These are phyloP conservation scores for Marmota flaviventris DNA, from an alignment of 2,113 vertebrate genomes.

Conservation along the genomic window DNA sequence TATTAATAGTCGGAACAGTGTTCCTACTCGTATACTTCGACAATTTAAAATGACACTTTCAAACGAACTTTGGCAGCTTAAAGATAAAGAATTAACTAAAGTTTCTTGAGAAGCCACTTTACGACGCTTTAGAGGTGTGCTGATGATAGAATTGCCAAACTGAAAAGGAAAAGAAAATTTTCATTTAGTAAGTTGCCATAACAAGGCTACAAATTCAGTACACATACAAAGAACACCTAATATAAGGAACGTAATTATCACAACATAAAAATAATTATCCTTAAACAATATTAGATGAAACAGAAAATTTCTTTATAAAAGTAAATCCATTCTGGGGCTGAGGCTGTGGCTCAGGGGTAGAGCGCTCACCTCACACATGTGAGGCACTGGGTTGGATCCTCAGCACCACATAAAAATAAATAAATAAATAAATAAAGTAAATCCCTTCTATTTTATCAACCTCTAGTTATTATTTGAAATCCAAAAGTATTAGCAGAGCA, in stretches of 20 bases:
- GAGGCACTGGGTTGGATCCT: too few species aligned
- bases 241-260: constrained; percentile 26
- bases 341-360: too few species aligned
- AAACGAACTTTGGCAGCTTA: constrained; percentile 83
- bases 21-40: constrained; percentile 96
- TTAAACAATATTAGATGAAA: not conserved
- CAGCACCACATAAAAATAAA: too few species aligned
- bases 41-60: constrained; percentile 95
- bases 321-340: not conserved
- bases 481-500: not conserved
- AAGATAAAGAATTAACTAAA: constrained; percentile 73
- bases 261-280: not conserved
- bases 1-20: constrained; percentile 92
- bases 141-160: constrained; percentile 93
- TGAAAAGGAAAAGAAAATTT: constrained; percentile 84
- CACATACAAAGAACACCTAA: constrained; percentile 24
- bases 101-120: constrained; percentile 88
- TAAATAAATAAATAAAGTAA: not conserved
- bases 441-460: not conserved
- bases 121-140: constrained; percentile 90
- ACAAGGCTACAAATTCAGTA: not conserved
- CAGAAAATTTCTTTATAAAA: not conserved
- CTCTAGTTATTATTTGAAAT: constrained; percentile 38
- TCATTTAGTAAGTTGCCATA: constrained; percentile 59
- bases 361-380: too few species aligned